A percentile compares a stretch with the other conserved stretches of the same genome.
These are phyloP conservation scores for Flabesymbios commensalis DNA, from an alignment of 2,888 invertebrate genomes.

Conservation along the genomic window DNA sequence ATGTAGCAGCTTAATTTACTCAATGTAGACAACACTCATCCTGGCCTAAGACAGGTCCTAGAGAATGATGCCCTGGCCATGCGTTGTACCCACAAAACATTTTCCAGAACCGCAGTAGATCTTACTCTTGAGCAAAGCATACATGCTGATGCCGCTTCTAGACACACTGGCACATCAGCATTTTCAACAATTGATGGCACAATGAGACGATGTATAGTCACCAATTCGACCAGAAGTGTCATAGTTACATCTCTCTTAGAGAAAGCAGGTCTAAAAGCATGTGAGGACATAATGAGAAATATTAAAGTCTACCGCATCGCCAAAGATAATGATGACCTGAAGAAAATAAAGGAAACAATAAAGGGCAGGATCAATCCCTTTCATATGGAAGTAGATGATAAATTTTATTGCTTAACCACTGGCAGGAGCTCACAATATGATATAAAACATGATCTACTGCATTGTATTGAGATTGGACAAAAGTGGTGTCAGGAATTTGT, in stretches of 20 bases:
- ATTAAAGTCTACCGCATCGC: neutral
- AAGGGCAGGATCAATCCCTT: neutral
- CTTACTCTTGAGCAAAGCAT: neutral
- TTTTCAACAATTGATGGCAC: neutral
- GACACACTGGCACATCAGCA: neutral
- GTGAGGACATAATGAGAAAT: neutral
- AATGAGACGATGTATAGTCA: neutral
- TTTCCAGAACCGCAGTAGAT: too few relatives aligned
- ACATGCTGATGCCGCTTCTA: constrained; percentile 1
- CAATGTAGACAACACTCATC: too few relatives aligned
- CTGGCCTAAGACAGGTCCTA: too few relatives aligned
- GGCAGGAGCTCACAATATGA: neutral
- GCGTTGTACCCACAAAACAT: too few relatives aligned
- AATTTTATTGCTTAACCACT: neutral
- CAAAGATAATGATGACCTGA: neutral
- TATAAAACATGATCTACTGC: neutral
- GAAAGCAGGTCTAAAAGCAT: neutral
- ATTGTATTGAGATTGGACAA: neutral
- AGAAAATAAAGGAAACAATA: neutral
- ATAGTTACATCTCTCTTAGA: neutral
- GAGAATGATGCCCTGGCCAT: too few relatives aligned
- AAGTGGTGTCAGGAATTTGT: neutral
- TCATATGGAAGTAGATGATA: neutral
- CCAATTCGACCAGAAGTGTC: neutral
- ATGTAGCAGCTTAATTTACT: too few relatives aligned